Evolutionary conservation across 2,888 invertebrate species (phyloP), one percentile per base, ranked within the genome.

Genomic region (Apamea sordens): DNA sequence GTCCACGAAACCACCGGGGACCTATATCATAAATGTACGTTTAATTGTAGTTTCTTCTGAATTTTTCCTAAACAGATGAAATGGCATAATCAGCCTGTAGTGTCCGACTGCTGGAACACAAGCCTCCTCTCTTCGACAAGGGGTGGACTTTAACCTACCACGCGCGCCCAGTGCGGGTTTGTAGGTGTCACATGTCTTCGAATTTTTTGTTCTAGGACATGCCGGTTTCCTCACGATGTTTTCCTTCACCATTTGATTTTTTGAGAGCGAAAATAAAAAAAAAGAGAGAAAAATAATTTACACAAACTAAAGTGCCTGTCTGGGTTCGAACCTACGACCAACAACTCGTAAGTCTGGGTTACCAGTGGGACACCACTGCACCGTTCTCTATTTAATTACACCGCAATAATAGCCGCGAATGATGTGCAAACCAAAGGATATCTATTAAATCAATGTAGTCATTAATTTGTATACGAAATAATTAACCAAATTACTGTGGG

Each of bases 401-500:
- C 28, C 32, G 2, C 41, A 24, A 8, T 64, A 75, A 79, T 32
- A 72, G 0, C 28, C 36, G 15, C 41, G 15, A 68, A 72, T 73
- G 15, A 53, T 8, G 32, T 47, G 44, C 44, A 11, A 81, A 65
- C 32, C 24, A 82, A 65, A 56, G 32, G 21, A 61, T 69, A 50
- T 70, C 44, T 63, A 59, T 76, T 63, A 63, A 82, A 73, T 83
- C 61, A 24, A 73, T 73, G 64, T 67, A 76, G 61, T 77, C 63
- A 77, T 74, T 85, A 73, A 84, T 80, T 75, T 80, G 80, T 84
- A 70, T 53, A 77, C 65, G 47, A 79, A 85, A 75, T 80, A 84
- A 85, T 85, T 86, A 86, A 56, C 65, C 71, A 77, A 84, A 85
- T 84, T 75, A 73, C 80, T 75, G 74, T 44, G 84, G 77, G 65